Conservation (phyloP, 2,797 vertebrate genomes). For the Cryptoblepharus egeriae region DNA sequence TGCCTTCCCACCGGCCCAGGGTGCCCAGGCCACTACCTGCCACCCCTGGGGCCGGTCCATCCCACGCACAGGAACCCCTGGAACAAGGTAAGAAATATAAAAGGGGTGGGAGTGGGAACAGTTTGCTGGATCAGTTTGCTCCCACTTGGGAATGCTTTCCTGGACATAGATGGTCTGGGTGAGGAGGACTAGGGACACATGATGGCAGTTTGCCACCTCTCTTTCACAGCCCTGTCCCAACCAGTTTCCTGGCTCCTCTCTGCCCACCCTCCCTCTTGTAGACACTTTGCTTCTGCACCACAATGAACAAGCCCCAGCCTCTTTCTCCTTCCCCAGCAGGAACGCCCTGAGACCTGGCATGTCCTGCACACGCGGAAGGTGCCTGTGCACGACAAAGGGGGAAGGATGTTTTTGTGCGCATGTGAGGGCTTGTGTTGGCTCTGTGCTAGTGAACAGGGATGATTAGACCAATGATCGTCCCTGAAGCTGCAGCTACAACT, state of each 20-base stretch:
- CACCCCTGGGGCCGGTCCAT: slow-evolving; percentile 77
- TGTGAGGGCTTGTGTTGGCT: neutral
- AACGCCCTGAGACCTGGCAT: neutral
- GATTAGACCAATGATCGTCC: too few species aligned
- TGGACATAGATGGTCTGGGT: too few species aligned
- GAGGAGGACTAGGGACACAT: too few species aligned
- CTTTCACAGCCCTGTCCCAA: neutral
- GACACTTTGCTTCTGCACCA: neutral
- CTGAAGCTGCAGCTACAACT: too few species aligned
- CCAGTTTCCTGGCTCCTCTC: neutral
- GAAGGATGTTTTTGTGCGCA: too few species aligned
- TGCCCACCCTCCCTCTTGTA: neutral
- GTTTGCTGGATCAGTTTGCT: neutral
- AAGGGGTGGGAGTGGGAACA: neutral
- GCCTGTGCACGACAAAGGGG: neutral
- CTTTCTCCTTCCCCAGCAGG: slow-evolving; percentile 13
- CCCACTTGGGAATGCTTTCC: neutral
- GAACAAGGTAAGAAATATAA: slow-evolving; percentile 72
- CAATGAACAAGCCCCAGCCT: slow-evolving; percentile 41
- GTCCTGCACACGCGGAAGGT: neutral
- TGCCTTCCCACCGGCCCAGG: slow-evolving; percentile 84
- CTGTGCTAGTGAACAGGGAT: neutral
- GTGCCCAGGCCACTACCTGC: slow-evolving; percentile 89
- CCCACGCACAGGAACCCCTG: slow-evolving; percentile 51
- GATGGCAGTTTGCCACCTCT: neutral